These are phyloP conservation scores for Podilymbus podiceps DNA, from an alignment of 2,113 vertebrate genomes.

Conservation along the genomic window DNA sequence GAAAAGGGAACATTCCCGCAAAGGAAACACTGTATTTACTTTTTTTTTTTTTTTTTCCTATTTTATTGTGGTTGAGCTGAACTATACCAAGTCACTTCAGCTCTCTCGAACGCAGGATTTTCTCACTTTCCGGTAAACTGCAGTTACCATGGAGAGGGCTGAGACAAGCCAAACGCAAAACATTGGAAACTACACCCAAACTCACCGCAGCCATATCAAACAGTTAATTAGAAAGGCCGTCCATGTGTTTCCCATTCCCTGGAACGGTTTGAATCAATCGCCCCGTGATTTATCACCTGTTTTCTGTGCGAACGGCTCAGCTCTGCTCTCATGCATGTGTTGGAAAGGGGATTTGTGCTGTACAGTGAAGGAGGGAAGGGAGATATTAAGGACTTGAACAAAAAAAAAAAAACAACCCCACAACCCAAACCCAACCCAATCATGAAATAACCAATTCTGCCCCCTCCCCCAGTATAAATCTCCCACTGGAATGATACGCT, in stretches of 20 bases:
- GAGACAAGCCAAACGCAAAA: constrained; percentile 68
- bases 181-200: constrained; percentile 61
- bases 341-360: constrained; percentile 46
- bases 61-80: constrained; percentile 22
- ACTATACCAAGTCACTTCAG: constrained; percentile 1
- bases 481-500: neutral
- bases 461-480: neutral
- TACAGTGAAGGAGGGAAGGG: neutral
- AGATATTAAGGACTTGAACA: neutral
- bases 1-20: neutral
- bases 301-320: constrained; percentile 51
- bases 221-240: constrained; percentile 71
- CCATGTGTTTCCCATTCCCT: constrained; percentile 78
- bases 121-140: constrained; percentile 69
- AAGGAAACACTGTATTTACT: neutral
- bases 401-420: neutral
- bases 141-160: constrained; percentile 74
- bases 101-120: constrained; percentile 35
- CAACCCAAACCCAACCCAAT: neutral
- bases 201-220: constrained; percentile 44
- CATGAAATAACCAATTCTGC: neutral
- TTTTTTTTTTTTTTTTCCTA: neutral
- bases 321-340: constrained; percentile 46
- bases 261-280: constrained; percentile 62
- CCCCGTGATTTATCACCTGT: constrained; percentile 79